These are phyloP conservation scores for Neoitamus cyanurus DNA, from an alignment of 2,888 invertebrate genomes.

Conservation along the genomic window DNA sequence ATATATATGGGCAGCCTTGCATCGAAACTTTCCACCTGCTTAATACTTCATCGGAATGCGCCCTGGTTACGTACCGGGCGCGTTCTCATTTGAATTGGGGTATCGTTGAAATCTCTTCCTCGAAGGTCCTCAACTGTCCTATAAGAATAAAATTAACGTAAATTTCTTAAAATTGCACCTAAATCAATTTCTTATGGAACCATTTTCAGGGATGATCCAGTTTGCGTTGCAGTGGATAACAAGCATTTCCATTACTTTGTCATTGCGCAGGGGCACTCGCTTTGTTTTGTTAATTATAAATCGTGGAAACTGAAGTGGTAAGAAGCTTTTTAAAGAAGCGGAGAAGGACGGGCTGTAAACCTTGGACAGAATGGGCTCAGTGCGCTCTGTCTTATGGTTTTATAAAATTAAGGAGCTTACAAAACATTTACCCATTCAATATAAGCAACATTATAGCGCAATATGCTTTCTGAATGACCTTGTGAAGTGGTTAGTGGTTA, in stretches of 20 bases:
- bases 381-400: too few relatives aligned
- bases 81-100: constrained; percentile 52
- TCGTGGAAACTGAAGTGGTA: constrained; percentile 58
- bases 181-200: not conserved
- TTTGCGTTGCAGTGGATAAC: constrained; percentile 58
- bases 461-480: too few relatives aligned
- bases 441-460: too few relatives aligned
- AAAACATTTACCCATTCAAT: too few relatives aligned
- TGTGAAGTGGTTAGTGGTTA: too few relatives aligned
- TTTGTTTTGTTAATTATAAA: constrained; percentile 60
- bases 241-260: constrained; percentile 59
- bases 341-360: too few relatives aligned
- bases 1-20: not conserved
- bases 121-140: constrained; percentile 29
- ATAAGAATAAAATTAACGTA: constrained; percentile 47
- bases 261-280: constrained; percentile 55
- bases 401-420: not conserved
- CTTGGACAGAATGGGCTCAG: too few relatives aligned
- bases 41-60: constrained; percentile 58
- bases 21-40: constrained; percentile 59
- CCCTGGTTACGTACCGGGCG: constrained; percentile 57
- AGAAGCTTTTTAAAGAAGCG: not conserved
- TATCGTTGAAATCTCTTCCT: constrained; percentile 58
- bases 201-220: constrained; percentile 34
- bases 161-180: not conserved